Evolutionary conservation across 2,797 vertebrate species (phyloP).

Genomic region (Sebastes flavidus): DNA sequence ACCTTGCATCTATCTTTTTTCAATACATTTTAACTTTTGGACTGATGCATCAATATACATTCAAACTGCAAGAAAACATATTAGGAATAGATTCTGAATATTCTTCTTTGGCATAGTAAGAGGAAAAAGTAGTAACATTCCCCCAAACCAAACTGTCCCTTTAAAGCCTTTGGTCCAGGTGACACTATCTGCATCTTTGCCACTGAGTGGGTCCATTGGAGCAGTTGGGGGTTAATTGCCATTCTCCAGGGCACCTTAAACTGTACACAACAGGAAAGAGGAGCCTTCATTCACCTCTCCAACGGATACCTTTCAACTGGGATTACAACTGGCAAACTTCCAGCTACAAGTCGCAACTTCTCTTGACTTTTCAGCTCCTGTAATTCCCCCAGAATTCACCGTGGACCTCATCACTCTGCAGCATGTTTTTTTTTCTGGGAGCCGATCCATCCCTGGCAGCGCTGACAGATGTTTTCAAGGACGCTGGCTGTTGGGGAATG

Average conservation of each 20-base stretch:
- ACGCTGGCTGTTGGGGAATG: constrained; percentile 26
- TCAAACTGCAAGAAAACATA: neutral
- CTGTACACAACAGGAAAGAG: neutral
- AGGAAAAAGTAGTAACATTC: neutral
- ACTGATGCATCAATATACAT: neutral
- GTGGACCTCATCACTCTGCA: constrained; percentile 10
- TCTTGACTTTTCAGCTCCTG: neutral
- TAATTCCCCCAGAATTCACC: constrained; percentile 1
- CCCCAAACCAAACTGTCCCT: neutral
- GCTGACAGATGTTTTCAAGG: constrained; percentile 45
- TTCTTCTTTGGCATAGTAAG: neutral
- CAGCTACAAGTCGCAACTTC: constrained; percentile 3
- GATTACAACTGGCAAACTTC: neutral
- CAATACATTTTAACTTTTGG: too few relatives aligned
- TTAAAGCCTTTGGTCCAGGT: neutral
- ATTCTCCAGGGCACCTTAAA: neutral
- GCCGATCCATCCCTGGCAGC: constrained; percentile 11
- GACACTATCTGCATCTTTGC: neutral
- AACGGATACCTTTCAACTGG: neutral
- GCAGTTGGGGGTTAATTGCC: neutral
- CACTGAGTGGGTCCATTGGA: neutral
- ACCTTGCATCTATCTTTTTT: too few relatives aligned
- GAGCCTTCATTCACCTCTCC: constrained; percentile 9
- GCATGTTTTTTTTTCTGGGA: constrained; percentile 17
- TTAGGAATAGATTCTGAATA: neutral